Evolutionary conservation across 2,888 invertebrate genomes (phyloP), one percentile per base, ranked within the genome.

Genomic region (Rhagium mordax): DNA sequence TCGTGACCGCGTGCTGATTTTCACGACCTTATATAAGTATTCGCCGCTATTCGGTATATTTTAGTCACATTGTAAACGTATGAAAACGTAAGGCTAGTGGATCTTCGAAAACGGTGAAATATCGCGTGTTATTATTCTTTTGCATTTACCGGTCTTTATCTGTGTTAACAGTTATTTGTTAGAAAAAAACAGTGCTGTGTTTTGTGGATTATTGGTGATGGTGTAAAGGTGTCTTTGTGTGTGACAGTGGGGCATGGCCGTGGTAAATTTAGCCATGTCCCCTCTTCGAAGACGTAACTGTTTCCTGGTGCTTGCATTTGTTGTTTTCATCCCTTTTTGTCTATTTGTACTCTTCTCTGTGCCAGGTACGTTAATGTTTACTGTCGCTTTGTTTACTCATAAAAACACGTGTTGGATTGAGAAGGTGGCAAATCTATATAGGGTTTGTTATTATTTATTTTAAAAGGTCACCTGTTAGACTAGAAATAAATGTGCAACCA

Each of bases 271-370:
- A 74, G 84, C 84, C 78, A 86, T 87, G 86, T 87, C 88, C 80
- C 87, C 88, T 73, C 85, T 90, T 77, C 87, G 91, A 80, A 89
- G 91, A 81, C 89, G 91, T 71, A 91, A 90, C 84, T 90, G 91
- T 82, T 88, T 91, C 83, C 85, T 91, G 78, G 88, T 90, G 81
- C 87, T 91, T 74, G 89, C 89, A 60, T 87, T 89, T 81, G 86
- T 90, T 74, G 87, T 91, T 78, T 88, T 91, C 85, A 87, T 91
- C 78, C 91, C 91, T 53, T 91, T 91, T 85, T 89, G 90, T 81
- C 86, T 91, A 65, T 88, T 90, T 82, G 88, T 90, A 29, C 85
- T 90, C 71, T 86, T 90, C 79, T 89, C 89, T 57, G 88, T 89
- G 72, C 90, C 90, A 87, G 90, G 90, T 90, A 86, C 83, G 79